Base-by-base conservation (phyloP, 2,113 vertebrate species). In the Hyperopisus bebe region DNA sequence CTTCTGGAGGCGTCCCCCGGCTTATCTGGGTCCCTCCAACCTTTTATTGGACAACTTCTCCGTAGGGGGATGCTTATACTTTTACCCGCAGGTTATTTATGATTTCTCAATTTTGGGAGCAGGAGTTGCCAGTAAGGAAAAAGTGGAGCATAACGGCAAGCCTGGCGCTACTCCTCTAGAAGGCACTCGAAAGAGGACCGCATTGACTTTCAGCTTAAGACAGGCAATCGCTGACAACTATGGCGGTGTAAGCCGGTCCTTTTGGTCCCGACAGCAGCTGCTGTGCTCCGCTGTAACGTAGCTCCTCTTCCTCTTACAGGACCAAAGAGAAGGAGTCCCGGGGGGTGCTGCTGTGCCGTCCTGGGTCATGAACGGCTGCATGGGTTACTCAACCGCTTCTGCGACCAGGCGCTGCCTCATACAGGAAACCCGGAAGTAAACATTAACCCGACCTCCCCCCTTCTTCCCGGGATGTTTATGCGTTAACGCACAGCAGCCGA, bases 381-480 rank as follows among this genome's bases (percentile, higher is more conserved):
- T 91, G 91, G 88, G 90, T 93, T 92, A 90, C 88, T 31, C 50
- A 84, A 51, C 80, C 82, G 89, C 82, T 90, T 89, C 95, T 83
- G 89, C 42, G 42, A 84, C 11, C 89, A 55, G 53, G 77, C 80
- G 55, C 51, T 93, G 94, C 92, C 94, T 91, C 93, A 93, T 94
- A 94, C 94, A 94, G 92, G 91, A 92, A 92, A 96, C 96, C 96
- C 97, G 97, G 97, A 97, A 97, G 97, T 97, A 97, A 97, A 97
- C 96, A 96, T 92, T 94, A 93, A 92, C 89, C 89, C 92, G 70
- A 87, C 89, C 91, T 90, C 92, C 91, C 80, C 90, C 86, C 77
- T 82, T 93, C 93, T 70, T 13, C 93, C 93, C 94, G 93, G 92
- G 92, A 91, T 89, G 90, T 86, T 48, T 31, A 24, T 31, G 15